Evolutionary conservation across 2,888 invertebrate species (phyloP).

Genomic region (Julus scandinavius): DNA sequence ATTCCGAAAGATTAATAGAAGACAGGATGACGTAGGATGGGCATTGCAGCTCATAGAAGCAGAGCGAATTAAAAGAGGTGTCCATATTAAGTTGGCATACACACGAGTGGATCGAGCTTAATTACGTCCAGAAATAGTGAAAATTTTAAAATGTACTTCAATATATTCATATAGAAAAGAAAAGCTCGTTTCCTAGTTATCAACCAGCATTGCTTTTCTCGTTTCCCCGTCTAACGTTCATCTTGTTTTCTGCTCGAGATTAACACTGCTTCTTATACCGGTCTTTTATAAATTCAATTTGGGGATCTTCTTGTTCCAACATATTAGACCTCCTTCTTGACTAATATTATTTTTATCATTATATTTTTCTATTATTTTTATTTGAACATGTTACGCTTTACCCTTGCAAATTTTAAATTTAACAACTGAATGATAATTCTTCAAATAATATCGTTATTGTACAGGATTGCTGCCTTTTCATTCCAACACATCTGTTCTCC

Average conservation of each 20-base stretch:
- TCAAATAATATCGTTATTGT: neutral
- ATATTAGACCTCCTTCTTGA: neutral
- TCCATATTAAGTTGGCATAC: no score
- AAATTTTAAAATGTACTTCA: no score
- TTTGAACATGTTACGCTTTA: neutral
- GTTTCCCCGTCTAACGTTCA: no score
- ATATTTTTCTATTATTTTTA: slow-evolving; percentile 10
- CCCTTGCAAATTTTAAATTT: neutral
- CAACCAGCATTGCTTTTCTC: no score
- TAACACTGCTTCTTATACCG: neutral
- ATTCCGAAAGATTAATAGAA: neutral
- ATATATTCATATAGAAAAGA: no score
- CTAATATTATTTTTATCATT: neutral
- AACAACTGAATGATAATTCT: neutral
- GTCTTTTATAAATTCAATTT: neutral
- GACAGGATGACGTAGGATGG: neutral
- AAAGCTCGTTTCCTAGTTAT: no score
- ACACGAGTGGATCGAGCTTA: no score
- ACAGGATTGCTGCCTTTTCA: neutral
- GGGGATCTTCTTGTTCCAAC: neutral
- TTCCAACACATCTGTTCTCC: neutral
- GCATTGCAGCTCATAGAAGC: neutral
- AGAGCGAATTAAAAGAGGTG: no score
- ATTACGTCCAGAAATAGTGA: no score
- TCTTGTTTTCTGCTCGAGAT: no score